Base-by-base conservation (phyloP, 2,113 vertebrate species). In the Ramphastos sulfuratus region DNA sequence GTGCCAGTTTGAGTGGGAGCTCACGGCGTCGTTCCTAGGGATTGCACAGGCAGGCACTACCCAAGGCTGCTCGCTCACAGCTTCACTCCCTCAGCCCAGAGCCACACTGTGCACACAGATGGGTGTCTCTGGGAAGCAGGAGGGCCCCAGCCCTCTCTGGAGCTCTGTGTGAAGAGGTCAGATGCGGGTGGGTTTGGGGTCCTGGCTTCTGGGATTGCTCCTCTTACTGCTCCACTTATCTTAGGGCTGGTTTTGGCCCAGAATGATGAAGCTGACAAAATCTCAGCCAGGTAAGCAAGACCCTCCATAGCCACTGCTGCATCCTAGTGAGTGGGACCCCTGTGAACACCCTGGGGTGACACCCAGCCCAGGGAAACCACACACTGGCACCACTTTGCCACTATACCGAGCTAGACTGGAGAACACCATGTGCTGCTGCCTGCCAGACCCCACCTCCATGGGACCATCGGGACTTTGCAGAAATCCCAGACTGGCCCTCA, bases 51-150 rank as follows among this genome's bases (percentile, higher is more conserved):
- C 56, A 33, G 64, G 55, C 4, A 0, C 6, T 9, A 17, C 59
- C 7, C 0, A 0, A 17, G 20, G 60, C 33, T 0, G 0, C 72
- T 5, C 23, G 27, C 80, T 77, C 12, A 0, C 35, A 54, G 67
- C 58, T 65, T n/a, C 21, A 54, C 74, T 18, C 10, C 13, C 35
- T 23, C 78, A 33, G 73, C 69, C 23, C 0, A 0, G 28, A 42
- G 70, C 12, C 0, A 0, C 0, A 2, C 52, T 9, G 56, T 1
- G 42, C 66, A 12, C 30, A 1, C 1, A 2, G 7, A 30, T 2
- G 15, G 55, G 39, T 42, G 46, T 14, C 35, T 64, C 21, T 64
- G 72, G 44, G 63, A 54, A 17, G 52, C 4, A 0, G 61, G 20
- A 60, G 35, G 28, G 12, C 44, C 76, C 5, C 10, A 55, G 75